Percentiles rank a stretch among this genome's conserved stretches.
phyloP scores from a whole-genome alignment of 2,888 invertebrate species.

The Calameuta idolon region DNA sequence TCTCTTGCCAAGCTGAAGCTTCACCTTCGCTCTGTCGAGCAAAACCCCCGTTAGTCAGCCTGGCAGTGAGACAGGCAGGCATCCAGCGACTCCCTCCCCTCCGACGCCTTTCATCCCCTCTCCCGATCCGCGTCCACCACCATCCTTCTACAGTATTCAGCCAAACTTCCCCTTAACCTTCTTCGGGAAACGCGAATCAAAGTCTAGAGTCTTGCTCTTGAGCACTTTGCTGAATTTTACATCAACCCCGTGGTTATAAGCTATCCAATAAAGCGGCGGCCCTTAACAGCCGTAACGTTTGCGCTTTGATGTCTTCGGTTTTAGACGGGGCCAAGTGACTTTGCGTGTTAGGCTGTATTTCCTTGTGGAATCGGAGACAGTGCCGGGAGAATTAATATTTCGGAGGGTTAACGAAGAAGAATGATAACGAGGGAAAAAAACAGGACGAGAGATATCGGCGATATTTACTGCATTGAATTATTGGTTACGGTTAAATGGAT shows the following conservation, averaged over 20 bases:
- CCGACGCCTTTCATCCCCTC: too few species aligned
- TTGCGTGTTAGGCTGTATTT: constrained; percentile 37
- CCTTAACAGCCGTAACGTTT: constrained; percentile 40
- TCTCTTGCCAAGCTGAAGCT: neutral
- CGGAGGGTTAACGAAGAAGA: neutral
- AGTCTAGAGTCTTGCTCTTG: constrained; percentile 34
- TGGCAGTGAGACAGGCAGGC: neutral
- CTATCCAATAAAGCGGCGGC: constrained; percentile 61
- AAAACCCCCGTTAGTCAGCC: neutral
- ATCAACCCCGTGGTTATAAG: constrained; percentile 48
- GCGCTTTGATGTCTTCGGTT: constrained; percentile 57
- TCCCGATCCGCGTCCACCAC: neutral
- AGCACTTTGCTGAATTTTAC: constrained; percentile 56
- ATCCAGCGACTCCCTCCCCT: neutral
- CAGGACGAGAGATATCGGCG: neutral
- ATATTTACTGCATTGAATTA: neutral
- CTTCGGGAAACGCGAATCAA: constrained; percentile 34
- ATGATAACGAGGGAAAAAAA: neutral
- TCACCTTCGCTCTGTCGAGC: neutral
- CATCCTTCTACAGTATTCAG: neutral
- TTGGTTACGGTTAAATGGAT: neutral
- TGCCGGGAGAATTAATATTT: neutral
- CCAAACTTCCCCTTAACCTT: neutral
- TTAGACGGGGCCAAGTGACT: constrained; percentile 32
- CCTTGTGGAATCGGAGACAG: neutral